Percentiles rank a stretch among this genome's conserved stretches.
These are phyloP conservation scores for Leucoraja ocellata DNA, from an alignment of 2,797 vertebrate species.

Conservation along the genomic window DNA sequence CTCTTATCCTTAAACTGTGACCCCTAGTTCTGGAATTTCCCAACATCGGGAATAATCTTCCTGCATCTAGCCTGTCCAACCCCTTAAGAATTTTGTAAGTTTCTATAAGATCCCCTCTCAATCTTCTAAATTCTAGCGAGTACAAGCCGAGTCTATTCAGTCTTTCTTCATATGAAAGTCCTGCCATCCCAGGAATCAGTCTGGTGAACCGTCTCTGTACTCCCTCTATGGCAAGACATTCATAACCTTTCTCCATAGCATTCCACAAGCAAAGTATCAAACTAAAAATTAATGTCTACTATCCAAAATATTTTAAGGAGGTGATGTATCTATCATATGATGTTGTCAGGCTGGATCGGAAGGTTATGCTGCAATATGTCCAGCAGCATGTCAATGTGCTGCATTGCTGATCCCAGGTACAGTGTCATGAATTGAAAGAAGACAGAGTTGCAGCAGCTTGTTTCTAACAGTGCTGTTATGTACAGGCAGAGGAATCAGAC, in stretches of 20 bases:
- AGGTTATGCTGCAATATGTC: background rate
- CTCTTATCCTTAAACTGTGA: no score
- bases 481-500: background rate
- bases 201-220: no score
- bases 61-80: no score
- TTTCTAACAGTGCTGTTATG: background rate
- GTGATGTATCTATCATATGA: background rate
- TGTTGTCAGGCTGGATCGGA: background rate
- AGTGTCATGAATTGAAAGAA: background rate
- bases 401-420: background rate
- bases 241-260: background rate
- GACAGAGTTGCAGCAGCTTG: background rate
- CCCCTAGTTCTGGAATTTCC: no score
- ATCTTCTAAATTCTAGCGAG: no score
- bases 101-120: no score
- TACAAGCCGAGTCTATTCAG: no score
- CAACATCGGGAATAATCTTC: no score
- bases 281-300: background rate
- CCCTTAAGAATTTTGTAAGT: no score
- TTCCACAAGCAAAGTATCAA: background rate
- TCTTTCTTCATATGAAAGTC: no score
- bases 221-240: background rate
- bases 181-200: no score
- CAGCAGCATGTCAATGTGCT: no score
- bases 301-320: background rate